phyloP scores from a whole-genome alignment of 2,888 invertebrate genomes.

The Allophyes oxyacanthae region DNA sequence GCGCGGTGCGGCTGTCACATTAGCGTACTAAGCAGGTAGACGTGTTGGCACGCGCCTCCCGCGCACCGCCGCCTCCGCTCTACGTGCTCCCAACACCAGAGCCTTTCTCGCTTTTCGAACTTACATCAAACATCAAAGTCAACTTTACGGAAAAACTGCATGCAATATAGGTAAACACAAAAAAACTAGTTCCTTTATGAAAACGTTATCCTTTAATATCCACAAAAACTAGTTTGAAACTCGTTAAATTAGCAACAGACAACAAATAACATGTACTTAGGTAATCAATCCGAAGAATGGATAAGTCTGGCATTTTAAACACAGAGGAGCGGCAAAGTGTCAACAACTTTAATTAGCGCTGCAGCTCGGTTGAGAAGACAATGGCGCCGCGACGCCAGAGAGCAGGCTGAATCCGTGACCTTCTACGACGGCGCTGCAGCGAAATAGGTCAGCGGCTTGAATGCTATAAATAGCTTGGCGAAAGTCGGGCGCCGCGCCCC shows the following conservation, averaged over 20 bases:
- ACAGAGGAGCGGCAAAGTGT: constrained; percentile 76
- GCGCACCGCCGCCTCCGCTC: constrained; percentile 19
- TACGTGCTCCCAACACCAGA: constrained; percentile 54
- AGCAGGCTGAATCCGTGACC: constrained; percentile 88
- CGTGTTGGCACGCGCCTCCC: constrained; percentile 70
- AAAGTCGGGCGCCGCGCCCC: constrained; percentile 87
- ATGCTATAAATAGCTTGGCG: constrained; percentile 89
- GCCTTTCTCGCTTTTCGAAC: constrained; percentile 29
- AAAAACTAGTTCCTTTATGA: too few relatives aligned
- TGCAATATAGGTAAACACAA: constrained; percentile 6
- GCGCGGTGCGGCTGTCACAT: constrained; percentile 65
- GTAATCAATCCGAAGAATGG: constrained; percentile 60
- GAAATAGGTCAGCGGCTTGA: constrained; percentile 89
- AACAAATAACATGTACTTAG: constrained; percentile 26
- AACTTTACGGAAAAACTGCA: constrained; percentile 18
- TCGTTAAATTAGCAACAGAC: constrained; percentile 26
- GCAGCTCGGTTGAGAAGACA: constrained; percentile 85
- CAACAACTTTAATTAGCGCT: constrained; percentile 88
- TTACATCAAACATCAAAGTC: constrained; percentile 22
- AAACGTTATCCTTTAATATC: not conserved
- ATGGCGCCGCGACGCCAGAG: constrained; percentile 85
- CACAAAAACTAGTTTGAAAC: not conserved
- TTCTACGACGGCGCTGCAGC: constrained; percentile 86
- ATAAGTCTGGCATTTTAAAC: constrained; percentile 67
- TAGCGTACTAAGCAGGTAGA: constrained; percentile 78